Base-by-base conservation (phyloP, 2,888 invertebrate genomes). In the Melangyna quadrimaculata region DNA sequence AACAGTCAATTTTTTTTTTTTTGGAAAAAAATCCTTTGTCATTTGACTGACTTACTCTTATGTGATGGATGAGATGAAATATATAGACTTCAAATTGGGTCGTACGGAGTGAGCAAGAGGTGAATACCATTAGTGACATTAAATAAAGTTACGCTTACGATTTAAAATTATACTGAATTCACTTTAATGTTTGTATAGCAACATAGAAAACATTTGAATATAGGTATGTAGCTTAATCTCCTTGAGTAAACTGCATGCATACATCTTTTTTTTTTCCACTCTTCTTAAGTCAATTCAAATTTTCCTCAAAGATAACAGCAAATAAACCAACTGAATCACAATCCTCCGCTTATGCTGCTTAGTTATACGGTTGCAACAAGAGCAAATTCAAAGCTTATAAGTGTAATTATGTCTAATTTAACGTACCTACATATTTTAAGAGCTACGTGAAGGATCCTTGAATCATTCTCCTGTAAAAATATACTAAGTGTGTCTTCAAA, bases 361-460 rank as follows among this genome's bases (percentile, higher is more conserved):
- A 53, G 24, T 37, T 67, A 45, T 45, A 59, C 48, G 40, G 35
- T 24, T 43, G 27, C 10, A 51, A 35, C 32, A 61, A 73, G 72
- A 73, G 35, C 48, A 63, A 43, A 63, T 83, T 48, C 78, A 78
- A 74, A 65, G 70, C 74, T 71, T 70, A 70, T 70, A 65, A 78
- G 70, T 72, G 78, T 81, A 83, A 83, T 78, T 83, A 57, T 79
- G 51, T 59, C 59, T 79, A 70, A 73, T 78, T 78, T 69, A 78
- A 73, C 40, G 35, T 57, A 59, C 40, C 27, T 57, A 59, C 57
- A 83, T 74, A 71, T 70, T 35, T 51, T 59, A 43, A 57, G 53
- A 79, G 32, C 17, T n/a, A 57, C 8, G 24, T 40, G 19, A 57
- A 70, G 69, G n/a, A 17, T 55, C 27, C 67, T 72, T 72, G 51